Percentiles rank a stretch among this genome's conserved stretches.
phyloP scores from a whole-genome alignment of 2,888 invertebrate genomes.

The Cristatella mucedo region DNA sequence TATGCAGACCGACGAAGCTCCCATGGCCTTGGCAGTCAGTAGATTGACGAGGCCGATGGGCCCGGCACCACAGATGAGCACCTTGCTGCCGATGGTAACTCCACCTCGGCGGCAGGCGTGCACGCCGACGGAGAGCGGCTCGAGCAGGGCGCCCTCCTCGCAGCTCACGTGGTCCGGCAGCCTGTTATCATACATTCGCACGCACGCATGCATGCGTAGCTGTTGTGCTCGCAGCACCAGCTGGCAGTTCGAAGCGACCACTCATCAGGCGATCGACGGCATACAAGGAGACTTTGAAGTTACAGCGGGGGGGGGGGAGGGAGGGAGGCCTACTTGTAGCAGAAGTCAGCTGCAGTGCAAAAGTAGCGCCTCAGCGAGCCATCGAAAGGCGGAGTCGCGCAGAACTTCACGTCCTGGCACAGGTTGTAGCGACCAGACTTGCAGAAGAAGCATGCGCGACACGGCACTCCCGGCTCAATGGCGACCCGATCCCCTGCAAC shows the following conservation, averaged over 20 bases:
- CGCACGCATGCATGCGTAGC: no score
- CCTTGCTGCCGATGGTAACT: conserved; percentile 44
- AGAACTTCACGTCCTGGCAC: conserved; percentile 69
- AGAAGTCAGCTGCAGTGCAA: conserved; percentile 55
- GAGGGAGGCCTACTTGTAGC: conserved; percentile 43
- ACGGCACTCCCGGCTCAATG: conserved; percentile 75
- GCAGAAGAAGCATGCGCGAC: conserved; percentile 66
- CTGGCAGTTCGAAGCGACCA: no score
- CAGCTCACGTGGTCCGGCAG: conserved; percentile 71
- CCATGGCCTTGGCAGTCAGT: conserved; percentile 34
- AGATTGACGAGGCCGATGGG: conserved; percentile 37
- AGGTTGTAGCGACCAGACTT: conserved; percentile 77
- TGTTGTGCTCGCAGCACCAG: no score
- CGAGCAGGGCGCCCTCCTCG: conserved; percentile 83
- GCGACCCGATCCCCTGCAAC: conserved; percentile 70
- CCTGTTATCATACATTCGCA: no score
- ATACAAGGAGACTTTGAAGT: no score
- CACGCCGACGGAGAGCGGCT: conserved; percentile 81
- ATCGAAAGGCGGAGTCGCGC: conserved; percentile 84
- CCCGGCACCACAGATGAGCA: conserved; percentile 38
- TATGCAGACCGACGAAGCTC: conserved; percentile 28
- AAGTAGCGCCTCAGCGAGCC: conserved; percentile 74
- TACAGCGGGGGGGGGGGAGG: no score
- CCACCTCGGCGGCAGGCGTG: conserved; percentile 75
- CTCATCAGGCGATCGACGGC: no score